These are phyloP conservation scores for Hymenochirus boettgeri DNA, from an alignment of 2,113 vertebrate species.

Conservation along the genomic window DNA sequence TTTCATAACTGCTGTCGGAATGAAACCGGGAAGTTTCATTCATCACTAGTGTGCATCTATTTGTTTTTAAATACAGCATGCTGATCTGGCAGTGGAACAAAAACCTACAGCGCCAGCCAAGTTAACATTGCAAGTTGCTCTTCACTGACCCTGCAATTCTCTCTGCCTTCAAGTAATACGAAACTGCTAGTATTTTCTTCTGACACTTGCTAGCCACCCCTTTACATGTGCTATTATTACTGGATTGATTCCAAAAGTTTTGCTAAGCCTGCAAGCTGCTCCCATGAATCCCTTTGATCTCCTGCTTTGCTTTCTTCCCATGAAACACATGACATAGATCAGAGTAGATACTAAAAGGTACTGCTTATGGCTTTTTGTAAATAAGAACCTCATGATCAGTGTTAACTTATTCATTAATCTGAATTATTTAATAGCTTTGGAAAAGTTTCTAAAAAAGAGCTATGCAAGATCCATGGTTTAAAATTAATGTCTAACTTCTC, in stretches of 20 bases:
- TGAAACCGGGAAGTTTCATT: no score
- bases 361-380: no score
- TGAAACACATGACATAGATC: background rate
- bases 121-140: constrained; percentile 31
- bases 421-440: constrained; percentile 14
- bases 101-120: no score
- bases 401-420: constrained; percentile 24
- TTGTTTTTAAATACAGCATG: no score
- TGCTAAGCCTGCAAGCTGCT: constrained; percentile 5
- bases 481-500: no score
- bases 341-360: no score
- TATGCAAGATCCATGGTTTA: no score
- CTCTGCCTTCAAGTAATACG: constrained; percentile 26
- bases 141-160: constrained; percentile 35
- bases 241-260: constrained; percentile 18
- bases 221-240: constrained; percentile 32
- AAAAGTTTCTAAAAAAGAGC: no score
- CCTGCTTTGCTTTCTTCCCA: constrained; percentile 6
- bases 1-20: no score
- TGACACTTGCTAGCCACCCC: constrained; percentile 16
- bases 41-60: no score
- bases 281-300: constrained; percentile 16
- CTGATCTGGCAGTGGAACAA: no score
- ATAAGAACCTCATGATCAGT: background rate
- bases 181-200: constrained; percentile 20